A percentile compares a stretch with the other conserved stretches of the same genome.
Conservation (phyloP, 2,888 invertebrate species). For the Oligia latruncula region DNA sequence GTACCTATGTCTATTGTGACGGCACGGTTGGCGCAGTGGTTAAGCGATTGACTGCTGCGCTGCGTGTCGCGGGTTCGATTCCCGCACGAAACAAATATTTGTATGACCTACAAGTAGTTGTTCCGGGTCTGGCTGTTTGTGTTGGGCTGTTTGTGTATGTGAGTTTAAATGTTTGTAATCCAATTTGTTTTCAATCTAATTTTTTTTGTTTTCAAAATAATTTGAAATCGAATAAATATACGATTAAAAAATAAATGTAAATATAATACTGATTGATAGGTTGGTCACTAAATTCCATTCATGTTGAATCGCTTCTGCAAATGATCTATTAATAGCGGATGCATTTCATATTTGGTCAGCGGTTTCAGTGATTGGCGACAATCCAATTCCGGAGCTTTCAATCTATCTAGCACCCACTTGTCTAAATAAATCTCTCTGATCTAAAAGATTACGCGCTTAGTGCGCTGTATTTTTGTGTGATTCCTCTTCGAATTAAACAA, state of each 20-base stretch:
- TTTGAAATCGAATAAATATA: conserved; percentile 12
- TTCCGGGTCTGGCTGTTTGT: too few relatives aligned
- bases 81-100: too few relatives aligned
- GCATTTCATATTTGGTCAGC: conserved; percentile 49
- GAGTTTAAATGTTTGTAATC: too few relatives aligned
- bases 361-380: conserved; percentile 25
- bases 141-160: too few relatives aligned
- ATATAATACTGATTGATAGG: conserved; percentile 1
- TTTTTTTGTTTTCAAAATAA: too few relatives aligned
- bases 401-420: not conserved
- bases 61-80: too few relatives aligned
- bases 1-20: not conserved
- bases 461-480: too few relatives aligned
- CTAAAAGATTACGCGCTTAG: conserved; percentile 1
- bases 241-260: conserved; percentile 11
- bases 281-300: conserved; percentile 19
- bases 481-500: conserved; percentile 24
- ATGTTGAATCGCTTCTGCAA: conserved; percentile 43
- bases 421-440: conserved; percentile 31
- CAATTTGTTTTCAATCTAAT: too few relatives aligned
- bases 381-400: conserved; percentile 43
- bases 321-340: conserved; percentile 49
- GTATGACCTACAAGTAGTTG: too few relatives aligned
- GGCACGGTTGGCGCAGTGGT: too few relatives aligned
- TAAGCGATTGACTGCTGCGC: too few relatives aligned